Evolutionary conservation across 2,113 vertebrate genomes (phyloP), one percentile per base, ranked within the genome.

Genomic region (Heptranchias perlo): DNA sequence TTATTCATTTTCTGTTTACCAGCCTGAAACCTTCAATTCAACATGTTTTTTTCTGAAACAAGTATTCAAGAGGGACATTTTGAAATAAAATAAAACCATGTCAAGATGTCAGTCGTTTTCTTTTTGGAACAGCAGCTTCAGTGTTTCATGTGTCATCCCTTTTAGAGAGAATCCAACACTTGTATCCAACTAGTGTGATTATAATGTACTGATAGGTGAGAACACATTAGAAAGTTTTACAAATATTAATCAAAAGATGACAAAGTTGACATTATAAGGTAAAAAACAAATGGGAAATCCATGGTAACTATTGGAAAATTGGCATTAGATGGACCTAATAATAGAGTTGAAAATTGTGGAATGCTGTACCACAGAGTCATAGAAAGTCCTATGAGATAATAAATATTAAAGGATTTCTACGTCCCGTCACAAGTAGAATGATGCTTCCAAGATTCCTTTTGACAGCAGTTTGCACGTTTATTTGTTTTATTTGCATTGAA

Each of bases 1-100:
- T 94, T 94, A 94, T 94, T 94, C 62, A 94, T 65, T 94, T 94
- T 64, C 91, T 39, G 58, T 94, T 64, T 65, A 62, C 62, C 92
- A 65, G 61, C 11, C 86, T 91, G 52, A 91, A 91, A 16, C 13
- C 35, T 91, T 91, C 86, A 58, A 16, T 58, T 91, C 25, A 91
- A 91, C 4, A 28, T 52, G 8, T 35, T 14, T 31, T 31, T 52
- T 91, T 54, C 35, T 76, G 11, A 52, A 87, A 87, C 23, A 52
- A 87, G n/a, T 47, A 84, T 21, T 7, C 84, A 49, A 86, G 84
- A 25, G 47, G 49, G 58, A 49, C 84, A 52, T 87, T 87, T 87
- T 25, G 8, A 87, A 91, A 31, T 54, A 91, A 91, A 91, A 91
- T 58, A 3, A 91, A 91, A 87, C 52, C 84, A 47, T 52, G 31